Evolutionary conservation across 2,888 invertebrate genomes (phyloP).

Genomic region (Eupeodes latifasciatus): DNA sequence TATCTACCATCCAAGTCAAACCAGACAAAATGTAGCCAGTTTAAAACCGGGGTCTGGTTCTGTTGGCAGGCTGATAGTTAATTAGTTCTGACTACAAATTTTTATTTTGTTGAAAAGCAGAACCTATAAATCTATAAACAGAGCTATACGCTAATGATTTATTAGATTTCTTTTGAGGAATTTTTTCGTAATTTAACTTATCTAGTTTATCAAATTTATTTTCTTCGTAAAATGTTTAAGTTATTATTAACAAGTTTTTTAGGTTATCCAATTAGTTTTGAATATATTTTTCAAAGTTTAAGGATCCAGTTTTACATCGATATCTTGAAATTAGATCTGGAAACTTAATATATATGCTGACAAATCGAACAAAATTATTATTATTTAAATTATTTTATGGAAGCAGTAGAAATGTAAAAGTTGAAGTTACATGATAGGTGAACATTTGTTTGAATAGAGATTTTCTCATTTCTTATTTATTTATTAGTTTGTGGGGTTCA

Average conservation of each 20-base stretch:
- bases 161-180: not conserved
- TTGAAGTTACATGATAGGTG: too few relatives aligned
- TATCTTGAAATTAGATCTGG: too few relatives aligned
- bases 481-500: too few relatives aligned
- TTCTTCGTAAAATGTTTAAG: not conserved
- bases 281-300: not conserved
- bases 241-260: not conserved
- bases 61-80: not conserved
- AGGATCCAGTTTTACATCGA: too few relatives aligned
- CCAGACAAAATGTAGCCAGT: constrained; percentile 21
- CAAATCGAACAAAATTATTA: too few relatives aligned
- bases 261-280: not conserved
- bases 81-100: not conserved
- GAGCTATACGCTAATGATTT: constrained; percentile 19
- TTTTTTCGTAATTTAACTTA: not conserved
- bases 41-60: not conserved
- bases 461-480: too few relatives aligned
- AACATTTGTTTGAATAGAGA: too few relatives aligned
- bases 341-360: too few relatives aligned
- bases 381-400: too few relatives aligned
- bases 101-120: not conserved
- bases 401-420: too few relatives aligned
- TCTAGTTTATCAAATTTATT: not conserved
- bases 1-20: not conserved
- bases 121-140: not conserved